Conservation (phyloP, 2,797 vertebrate genomes). For the Phyllotis vaccarum region DNA sequence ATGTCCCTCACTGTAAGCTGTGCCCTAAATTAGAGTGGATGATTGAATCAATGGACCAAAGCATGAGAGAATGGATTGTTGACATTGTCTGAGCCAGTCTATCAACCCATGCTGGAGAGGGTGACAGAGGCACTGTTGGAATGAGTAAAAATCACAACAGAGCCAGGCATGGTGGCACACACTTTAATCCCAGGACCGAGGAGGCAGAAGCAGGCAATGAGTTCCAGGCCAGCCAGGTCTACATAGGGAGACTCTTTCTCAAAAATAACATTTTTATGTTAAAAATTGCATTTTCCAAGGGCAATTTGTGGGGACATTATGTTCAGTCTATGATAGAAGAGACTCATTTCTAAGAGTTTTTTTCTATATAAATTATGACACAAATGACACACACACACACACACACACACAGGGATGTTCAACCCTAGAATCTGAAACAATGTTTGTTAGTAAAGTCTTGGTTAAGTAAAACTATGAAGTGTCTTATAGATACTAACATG, state of each 20-base stretch:
- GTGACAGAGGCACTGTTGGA: not conserved
- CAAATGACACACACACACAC: not conserved
- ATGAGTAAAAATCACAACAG: not conserved
- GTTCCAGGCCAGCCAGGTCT: not conserved
- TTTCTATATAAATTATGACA: not conserved
- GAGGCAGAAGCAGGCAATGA: not conserved
- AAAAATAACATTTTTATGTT: not conserved
- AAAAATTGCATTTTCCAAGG: not conserved
- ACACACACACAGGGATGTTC: not conserved
- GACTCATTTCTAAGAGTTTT: not conserved
- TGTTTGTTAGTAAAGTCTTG: not conserved
- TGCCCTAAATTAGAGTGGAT: not conserved
- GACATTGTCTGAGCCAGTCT: not conserved
- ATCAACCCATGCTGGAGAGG: not conserved
- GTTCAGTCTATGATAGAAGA: not conserved
- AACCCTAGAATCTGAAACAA: not conserved
- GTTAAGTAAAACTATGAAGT: not conserved
- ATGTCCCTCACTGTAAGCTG: not conserved
- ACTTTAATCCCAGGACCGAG: not conserved
- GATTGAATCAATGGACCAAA: not conserved
- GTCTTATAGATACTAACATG: not conserved
- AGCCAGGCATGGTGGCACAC: not conserved
- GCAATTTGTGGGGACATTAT: not conserved
- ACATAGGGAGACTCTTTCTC: not conserved
- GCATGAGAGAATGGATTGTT: not conserved